phyloP scores from a whole-genome alignment of 2,797 vertebrate genomes.

The Onychomys arenicola region DNA sequence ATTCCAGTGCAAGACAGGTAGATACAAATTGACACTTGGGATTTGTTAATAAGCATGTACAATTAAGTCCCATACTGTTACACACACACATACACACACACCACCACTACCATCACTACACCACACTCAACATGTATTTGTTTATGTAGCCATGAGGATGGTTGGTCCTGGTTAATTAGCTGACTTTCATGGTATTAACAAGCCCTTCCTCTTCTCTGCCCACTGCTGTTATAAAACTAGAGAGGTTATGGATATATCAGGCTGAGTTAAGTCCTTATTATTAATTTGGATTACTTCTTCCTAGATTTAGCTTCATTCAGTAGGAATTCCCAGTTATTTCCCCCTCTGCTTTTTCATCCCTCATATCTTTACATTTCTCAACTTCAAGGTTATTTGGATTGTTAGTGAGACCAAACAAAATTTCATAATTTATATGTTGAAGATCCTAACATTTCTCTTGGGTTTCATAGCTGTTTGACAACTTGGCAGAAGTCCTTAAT shows the following conservation, averaged over 20 bases:
- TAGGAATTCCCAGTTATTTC: background rate
- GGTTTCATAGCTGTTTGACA: background rate
- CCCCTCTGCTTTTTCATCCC: background rate
- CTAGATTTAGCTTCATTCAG: background rate
- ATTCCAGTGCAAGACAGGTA: background rate
- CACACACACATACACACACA: background rate
- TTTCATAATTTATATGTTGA: background rate
- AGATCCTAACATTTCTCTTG: background rate
- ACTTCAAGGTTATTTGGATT: background rate
- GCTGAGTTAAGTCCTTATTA: background rate
- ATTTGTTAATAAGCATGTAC: background rate
- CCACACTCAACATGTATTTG: background rate
- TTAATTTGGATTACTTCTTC: background rate
- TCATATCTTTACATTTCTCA: background rate
- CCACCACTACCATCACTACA: background rate
- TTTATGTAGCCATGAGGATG: background rate
- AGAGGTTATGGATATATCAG: background rate
- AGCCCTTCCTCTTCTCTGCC: background rate
- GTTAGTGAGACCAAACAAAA: background rate
- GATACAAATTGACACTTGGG: background rate
- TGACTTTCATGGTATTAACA: background rate
- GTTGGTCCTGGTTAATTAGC: background rate
- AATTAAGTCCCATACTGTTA: background rate
- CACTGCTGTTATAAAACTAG: background rate
- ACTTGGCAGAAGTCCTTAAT: background rate